A percentile compares a stretch with the other conserved stretches of the same genome.
Evolutionary conservation across 1,140 invertebrate species (phyloP).

Genomic region (Trissolcus basalis): DNA sequence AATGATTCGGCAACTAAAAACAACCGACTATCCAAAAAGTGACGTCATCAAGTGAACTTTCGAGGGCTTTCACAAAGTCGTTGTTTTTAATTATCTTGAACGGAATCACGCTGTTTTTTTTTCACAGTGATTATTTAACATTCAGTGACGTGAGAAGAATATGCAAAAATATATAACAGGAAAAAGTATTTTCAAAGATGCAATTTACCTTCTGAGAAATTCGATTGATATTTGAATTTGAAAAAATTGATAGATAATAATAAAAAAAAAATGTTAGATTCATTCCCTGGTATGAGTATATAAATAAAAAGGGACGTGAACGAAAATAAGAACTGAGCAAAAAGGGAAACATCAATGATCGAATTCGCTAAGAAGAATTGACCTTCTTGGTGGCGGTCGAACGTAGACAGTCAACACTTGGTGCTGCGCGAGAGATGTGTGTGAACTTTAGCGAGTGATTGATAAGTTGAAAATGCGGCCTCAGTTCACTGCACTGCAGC

Average conservation of each 20-base stretch:
- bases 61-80: no score
- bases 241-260: conserved; percentile 13
- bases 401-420: conserved; percentile 13
- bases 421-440: conserved; percentile 14
- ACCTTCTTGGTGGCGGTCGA: conserved; percentile 8
- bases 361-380: conserved; percentile 9
- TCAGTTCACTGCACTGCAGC: conserved; percentile 66
- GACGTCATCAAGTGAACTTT: background rate
- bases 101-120: conserved; percentile 46
- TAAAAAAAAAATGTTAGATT: conserved; percentile 7
- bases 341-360: conserved; percentile 20
- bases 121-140: conserved; percentile 26
- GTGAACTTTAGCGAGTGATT: conserved; percentile 43
- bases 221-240: conserved; percentile 5
- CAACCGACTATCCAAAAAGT: conserved; percentile 1
- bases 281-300: no score
- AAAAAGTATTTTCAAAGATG: conserved; percentile 36
- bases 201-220: conserved; percentile 33
- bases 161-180: conserved; percentile 22
- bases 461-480: conserved; percentile 47
- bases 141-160: conserved; percentile 45
- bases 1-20: conserved; percentile 39
- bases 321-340: conserved; percentile 7
- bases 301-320: conserved; percentile 7
- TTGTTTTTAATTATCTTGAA: conserved; percentile 1